Evolutionary conservation across 1,140 invertebrate genomes (phyloP).

Genomic region (Aphelinus atriplicis): DNA sequence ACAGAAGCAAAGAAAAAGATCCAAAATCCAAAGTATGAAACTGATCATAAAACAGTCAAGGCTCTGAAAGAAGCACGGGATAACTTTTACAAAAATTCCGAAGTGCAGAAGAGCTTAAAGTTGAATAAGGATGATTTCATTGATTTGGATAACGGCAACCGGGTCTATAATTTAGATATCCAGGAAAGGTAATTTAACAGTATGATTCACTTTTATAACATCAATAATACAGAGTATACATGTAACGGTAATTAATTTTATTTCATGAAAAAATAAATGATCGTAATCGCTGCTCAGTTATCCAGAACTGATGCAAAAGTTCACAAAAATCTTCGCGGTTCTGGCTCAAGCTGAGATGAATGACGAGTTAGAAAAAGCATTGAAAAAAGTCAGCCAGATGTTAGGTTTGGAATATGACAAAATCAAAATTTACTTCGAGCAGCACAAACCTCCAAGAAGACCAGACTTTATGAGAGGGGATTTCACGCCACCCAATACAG

Average conservation of each 20-base stretch:
- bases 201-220: too few species aligned
- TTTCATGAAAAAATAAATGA: too few species aligned
- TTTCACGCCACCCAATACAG: not conserved
- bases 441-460: conserved; percentile 13
- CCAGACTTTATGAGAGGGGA: conserved; percentile 15
- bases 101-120: conserved; percentile 14
- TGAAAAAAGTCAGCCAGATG: conserved; percentile 23
- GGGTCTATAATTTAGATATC: conserved; percentile 35
- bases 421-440: conserved; percentile 22
- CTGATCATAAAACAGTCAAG: conserved; percentile 12
- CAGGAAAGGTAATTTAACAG: conserved; percentile 23
- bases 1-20: conserved; percentile 30
- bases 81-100: conserved; percentile 15
- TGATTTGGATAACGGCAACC: conserved; percentile 26
- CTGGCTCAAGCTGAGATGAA: conserved; percentile 37
- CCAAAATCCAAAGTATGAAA: conserved; percentile 25
- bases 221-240: too few species aligned
- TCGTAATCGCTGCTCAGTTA: not conserved
- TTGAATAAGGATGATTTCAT: conserved; percentile 33
- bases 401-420: conserved; percentile 18
- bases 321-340: conserved; percentile 36
- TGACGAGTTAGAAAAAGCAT: conserved; percentile 27
- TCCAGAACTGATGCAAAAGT: conserved; percentile 36
- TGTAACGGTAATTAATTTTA: too few species aligned
- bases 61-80: conserved; percentile 20